phyloP scores from a whole-genome alignment of 2,797 vertebrate genomes.

The Sandelia bainsii region DNA sequence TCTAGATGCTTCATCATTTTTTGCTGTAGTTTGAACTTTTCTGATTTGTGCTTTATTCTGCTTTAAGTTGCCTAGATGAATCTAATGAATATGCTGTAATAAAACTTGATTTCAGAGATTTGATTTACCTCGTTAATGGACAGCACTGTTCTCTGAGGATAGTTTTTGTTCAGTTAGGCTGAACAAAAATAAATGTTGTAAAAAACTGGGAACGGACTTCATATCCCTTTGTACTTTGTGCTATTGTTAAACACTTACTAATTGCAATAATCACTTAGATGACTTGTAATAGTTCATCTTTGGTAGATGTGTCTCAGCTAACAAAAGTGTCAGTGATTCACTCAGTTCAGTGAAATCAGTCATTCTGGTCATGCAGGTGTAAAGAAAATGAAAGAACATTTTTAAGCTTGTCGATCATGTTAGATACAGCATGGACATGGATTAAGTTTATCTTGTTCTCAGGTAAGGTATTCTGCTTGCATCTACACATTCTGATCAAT shows the following conservation, averaged over 20 bases:
- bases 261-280: not conserved
- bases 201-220: not conserved
- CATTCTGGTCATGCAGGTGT: not conserved
- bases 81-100: not conserved
- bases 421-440: not conserved
- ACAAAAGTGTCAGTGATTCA: not conserved
- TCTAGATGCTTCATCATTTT: not conserved
- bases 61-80: not conserved
- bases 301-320: not conserved
- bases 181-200: not conserved
- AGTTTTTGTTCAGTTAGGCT: not conserved
- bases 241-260: not conserved
- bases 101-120: not conserved
- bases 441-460: slow-evolving; percentile 36
- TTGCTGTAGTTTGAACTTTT: not conserved
- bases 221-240: slow-evolving; percentile 3
- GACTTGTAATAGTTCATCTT: not conserved
- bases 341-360: not conserved
- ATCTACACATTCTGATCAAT: slow-evolving; percentile 25
- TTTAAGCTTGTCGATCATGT: not conserved
- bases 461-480: slow-evolving; percentile 5
- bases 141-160: not conserved
- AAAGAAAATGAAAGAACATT: not conserved
- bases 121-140: not conserved
- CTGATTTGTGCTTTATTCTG: not conserved